Percentiles rank a stretch among this genome's conserved stretches.
Evolutionary conservation across 1,140 invertebrate genomes (phyloP).

Genomic region (Drosophila orosa): DNA sequence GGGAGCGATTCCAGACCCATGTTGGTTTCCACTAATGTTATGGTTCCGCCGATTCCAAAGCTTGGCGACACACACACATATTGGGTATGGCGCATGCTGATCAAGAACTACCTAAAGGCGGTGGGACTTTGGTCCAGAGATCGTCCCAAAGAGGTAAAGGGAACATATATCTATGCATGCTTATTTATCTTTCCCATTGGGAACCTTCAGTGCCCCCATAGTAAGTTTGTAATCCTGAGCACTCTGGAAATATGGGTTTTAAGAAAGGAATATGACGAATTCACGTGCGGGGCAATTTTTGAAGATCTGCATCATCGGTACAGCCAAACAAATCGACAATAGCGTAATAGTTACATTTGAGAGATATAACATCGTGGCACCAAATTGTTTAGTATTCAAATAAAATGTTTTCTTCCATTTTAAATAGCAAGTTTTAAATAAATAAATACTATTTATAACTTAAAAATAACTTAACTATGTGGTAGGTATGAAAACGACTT

Average conservation of each 20-base stretch:
- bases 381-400: background rate
- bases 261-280: conserved; percentile 18
- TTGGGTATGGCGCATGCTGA: conserved; percentile 38
- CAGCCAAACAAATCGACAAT: background rate
- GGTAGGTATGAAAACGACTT: background rate
- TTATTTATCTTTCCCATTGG: background rate
- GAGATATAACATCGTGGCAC: background rate
- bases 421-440: background rate
- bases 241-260: conserved; percentile 39
- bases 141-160: conserved; percentile 22
- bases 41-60: conserved; percentile 22
- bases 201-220: conserved; percentile 20
- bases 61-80: conserved; percentile 33
- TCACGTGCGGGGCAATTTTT: conserved; percentile 11
- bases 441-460: background rate
- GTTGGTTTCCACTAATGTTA: background rate
- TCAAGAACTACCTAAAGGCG: conserved; percentile 24
- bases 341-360: background rate
- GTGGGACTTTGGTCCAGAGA: conserved; percentile 25
- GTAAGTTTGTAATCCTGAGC: conserved; percentile 37
- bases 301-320: conserved; percentile 10
- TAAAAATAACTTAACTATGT: background rate
- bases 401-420: background rate
- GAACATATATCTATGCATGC: no score
- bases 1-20: background rate